Conservation (phyloP, 2,113 vertebrate genomes). For the Pteronura brasiliensis region DNA sequence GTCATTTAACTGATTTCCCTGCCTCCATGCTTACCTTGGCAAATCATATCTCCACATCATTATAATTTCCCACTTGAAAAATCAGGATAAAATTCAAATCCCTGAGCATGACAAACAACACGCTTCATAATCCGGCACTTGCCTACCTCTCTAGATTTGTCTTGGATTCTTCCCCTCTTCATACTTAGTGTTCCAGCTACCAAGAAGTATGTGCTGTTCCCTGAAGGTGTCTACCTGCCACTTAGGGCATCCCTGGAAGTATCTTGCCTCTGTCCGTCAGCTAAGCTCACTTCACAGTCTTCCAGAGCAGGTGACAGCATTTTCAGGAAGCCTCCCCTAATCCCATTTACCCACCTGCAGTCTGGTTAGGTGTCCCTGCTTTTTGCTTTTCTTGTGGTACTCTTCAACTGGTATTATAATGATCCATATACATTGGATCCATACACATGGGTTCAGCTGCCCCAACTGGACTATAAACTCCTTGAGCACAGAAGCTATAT, state of each 20-base stretch:
- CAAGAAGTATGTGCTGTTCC: not conserved
- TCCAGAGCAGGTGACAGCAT: not conserved
- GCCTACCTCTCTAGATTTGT: not conserved
- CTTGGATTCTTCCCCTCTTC: not conserved
- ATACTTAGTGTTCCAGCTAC: not conserved
- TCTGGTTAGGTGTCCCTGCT: not conserved
- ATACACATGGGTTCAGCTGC: not conserved
- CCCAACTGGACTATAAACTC: not conserved
- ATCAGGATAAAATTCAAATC: conserved; percentile 35
- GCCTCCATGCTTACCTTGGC: not conserved
- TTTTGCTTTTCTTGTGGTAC: not conserved
- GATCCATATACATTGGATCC: not conserved
- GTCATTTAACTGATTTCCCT: not conserved
- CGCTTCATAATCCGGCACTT: not conserved
- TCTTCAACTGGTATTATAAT: not conserved
- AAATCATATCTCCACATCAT: conserved; percentile 24
- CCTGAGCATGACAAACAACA: conserved; percentile 3
- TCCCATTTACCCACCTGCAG: not conserved
- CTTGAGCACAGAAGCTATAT: not conserved
- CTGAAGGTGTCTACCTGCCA: not conserved
- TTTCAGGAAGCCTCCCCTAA: conserved; percentile 33
- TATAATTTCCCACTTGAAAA: conserved; percentile 25
- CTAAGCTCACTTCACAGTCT: not conserved
- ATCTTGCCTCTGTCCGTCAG: not conserved
- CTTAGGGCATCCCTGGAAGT: not conserved